phyloP scores from a whole-genome alignment of 2,113 vertebrate species.

The Hypomesus transpacificus region DNA sequence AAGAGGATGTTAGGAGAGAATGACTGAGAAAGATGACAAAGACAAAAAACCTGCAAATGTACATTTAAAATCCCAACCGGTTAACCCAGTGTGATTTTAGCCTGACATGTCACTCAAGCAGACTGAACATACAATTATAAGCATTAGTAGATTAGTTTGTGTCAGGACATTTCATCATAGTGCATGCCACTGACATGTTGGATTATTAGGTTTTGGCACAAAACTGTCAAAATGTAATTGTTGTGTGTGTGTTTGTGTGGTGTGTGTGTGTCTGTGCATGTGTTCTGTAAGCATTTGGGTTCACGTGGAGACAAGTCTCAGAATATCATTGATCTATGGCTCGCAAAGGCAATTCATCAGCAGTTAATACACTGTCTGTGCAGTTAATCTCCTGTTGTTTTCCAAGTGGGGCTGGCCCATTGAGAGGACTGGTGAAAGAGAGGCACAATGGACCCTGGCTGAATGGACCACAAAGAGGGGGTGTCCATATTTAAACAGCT shows the following conservation, averaged over 20 bases:
- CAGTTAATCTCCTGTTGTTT: conserved; percentile 65
- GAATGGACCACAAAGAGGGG: conserved; percentile 54
- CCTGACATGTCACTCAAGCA: neutral
- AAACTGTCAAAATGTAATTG: too few species aligned
- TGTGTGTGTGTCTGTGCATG: neutral
- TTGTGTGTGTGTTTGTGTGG: neutral
- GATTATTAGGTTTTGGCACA: too few species aligned
- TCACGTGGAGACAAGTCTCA: neutral
- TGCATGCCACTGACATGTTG: too few species aligned
- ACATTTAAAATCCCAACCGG: neutral
- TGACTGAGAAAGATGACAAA: neutral
- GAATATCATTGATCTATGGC: conserved; percentile 52
- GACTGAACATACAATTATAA: neutral
- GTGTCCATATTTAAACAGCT: conserved; percentile 58
- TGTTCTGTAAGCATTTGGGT: neutral
- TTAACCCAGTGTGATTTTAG: neutral
- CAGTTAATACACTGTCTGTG: conserved; percentile 60
- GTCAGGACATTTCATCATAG: neutral
- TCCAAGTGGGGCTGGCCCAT: conserved; percentile 52
- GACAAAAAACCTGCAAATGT: conserved; percentile 3
- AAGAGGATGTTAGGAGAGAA: conserved; percentile 5
- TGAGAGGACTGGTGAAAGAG: conserved; percentile 50
- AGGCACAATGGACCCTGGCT: conserved; percentile 50
- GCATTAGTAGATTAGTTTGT: neutral
- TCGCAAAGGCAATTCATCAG: conserved; percentile 49